These are phyloP conservation scores for Timandra comae DNA, from an alignment of 2,888 invertebrate genomes.

Conservation along the genomic window DNA sequence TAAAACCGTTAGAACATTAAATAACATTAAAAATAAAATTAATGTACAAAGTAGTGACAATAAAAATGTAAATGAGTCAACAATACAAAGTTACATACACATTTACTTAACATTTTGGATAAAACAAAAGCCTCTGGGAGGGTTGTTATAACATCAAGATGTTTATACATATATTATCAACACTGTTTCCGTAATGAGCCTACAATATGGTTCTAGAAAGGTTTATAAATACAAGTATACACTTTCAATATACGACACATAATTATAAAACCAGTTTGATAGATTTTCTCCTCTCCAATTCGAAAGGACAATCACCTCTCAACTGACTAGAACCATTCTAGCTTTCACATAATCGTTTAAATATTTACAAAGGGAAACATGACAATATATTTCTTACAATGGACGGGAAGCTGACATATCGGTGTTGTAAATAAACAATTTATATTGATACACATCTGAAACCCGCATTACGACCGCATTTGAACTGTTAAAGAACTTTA, in stretches of 20 bases:
- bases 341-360: background rate
- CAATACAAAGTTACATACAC: slow-evolving; percentile 26
- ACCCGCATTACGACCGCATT: too few species aligned
- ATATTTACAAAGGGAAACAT: too few species aligned
- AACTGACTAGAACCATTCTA: too few species aligned
- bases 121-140: slow-evolving; percentile 16
- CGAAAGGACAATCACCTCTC: too few species aligned
- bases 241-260: slow-evolving; percentile 1
- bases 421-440: slow-evolving; percentile 5
- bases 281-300: too few species aligned
- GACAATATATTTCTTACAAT: slow-evolving; percentile 10
- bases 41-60: slow-evolving; percentile 26
- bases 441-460: too few species aligned
- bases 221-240: slow-evolving; percentile 4
- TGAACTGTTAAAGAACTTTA: slow-evolving; percentile 6
- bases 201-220: too few species aligned
- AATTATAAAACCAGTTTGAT: background rate
- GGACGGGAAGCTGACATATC: slow-evolving; percentile 18
- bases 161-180: too few species aligned
- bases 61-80: slow-evolving; percentile 30
- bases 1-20: slow-evolving; percentile 38
- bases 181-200: too few species aligned
- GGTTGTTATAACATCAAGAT: background rate
- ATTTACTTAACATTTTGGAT: slow-evolving; percentile 20
- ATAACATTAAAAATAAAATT: slow-evolving; percentile 41